Base-by-base conservation (phyloP, 2,113 vertebrate species). In the Brachyhypopomus occidentalis region DNA sequence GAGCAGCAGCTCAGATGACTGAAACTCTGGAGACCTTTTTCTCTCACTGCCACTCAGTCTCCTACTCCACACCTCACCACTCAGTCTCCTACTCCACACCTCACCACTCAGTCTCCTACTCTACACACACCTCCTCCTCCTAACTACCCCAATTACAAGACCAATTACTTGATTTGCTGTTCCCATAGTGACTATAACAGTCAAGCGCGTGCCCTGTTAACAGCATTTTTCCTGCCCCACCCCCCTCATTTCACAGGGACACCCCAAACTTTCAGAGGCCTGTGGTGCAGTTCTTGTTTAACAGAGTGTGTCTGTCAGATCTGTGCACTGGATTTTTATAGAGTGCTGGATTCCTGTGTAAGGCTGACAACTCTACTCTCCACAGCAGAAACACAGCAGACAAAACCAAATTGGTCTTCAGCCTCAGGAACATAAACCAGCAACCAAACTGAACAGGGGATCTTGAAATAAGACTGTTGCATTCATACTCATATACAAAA, bases 161-260 rank as follows among this genome's bases (percentile, higher is more conserved):
- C 48, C 16, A 75, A 75, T 9, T 72, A 66, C 67, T 79, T 82
- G 64, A 27, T 2, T 59, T 75, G 76, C 74, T 83, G 84, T 89
- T 91, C 89, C 89, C 90, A 86, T 87, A 84, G 88, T 84, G 85
- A 88, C 88, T 74, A 79, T 90, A 88, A 91, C 81, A 75, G 87
- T 81, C 72, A 85, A 84, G 77, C 78, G 63, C 86, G 84, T 67
- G 79, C 78, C 30, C 79, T 79, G 85, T 91, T 89, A 90, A 90
- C 81, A 74, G 77, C 67, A 3, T 30, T 30, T 30, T 30, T 30
- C 70, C 71, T 75, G 70, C 20, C 4, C 63, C 75, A 85, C 74
- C 63, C 81, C 80, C 60, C 81, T 83, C 63, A 74, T 89, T 91
- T 91, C 84, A 90, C 86, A 80, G 77, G 76, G 75, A 86, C 75